phyloP scores from a whole-genome alignment of 2,888 invertebrate genomes.

The Drosophila neutralis region DNA sequence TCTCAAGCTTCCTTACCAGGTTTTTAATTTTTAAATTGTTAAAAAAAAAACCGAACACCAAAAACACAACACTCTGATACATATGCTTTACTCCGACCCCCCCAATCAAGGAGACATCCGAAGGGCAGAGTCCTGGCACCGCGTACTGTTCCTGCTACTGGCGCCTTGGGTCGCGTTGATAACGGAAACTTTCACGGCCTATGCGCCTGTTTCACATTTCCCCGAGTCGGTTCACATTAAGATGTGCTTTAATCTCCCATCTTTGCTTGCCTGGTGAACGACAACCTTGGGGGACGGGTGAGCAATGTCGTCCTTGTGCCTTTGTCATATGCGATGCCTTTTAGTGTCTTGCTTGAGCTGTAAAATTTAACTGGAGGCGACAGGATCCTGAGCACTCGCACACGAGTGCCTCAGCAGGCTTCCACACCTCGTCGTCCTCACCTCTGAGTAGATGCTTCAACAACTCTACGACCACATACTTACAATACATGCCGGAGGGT shows the following conservation, averaged over 20 bases:
- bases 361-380: slow-evolving; percentile 70
- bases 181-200: slow-evolving; percentile 57
- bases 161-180: slow-evolving; percentile 62
- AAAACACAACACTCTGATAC: slow-evolving; percentile 26
- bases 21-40: slow-evolving; percentile 45
- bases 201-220: slow-evolving; percentile 45
- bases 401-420: slow-evolving; percentile 29
- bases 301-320: slow-evolving; percentile 40
- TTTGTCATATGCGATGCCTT: slow-evolving; percentile 62
- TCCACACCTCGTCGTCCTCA: slow-evolving; percentile 35
- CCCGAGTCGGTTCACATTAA: slow-evolving; percentile 61
- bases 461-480: slow-evolving; percentile 45
- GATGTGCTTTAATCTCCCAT: slow-evolving; percentile 68
- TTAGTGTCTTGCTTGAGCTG: slow-evolving; percentile 67
- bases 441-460: slow-evolving; percentile 32
- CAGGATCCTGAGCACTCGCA: slow-evolving; percentile 55
- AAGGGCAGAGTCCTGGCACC: slow-evolving; percentile 13
- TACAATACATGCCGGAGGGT: slow-evolving; percentile 44
- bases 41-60: slow-evolving; percentile 36
- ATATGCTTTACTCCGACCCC: slow-evolving; percentile 28
- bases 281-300: background rate
- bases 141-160: slow-evolving; percentile 18
- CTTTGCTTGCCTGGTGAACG: slow-evolving; percentile 18
- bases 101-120: slow-evolving; percentile 18
- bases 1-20: background rate